Percentiles rank a stretch among this genome's conserved stretches.
Conservation (phyloP, 2,113 vertebrate genomes). For the Alethe castanea region DNA sequence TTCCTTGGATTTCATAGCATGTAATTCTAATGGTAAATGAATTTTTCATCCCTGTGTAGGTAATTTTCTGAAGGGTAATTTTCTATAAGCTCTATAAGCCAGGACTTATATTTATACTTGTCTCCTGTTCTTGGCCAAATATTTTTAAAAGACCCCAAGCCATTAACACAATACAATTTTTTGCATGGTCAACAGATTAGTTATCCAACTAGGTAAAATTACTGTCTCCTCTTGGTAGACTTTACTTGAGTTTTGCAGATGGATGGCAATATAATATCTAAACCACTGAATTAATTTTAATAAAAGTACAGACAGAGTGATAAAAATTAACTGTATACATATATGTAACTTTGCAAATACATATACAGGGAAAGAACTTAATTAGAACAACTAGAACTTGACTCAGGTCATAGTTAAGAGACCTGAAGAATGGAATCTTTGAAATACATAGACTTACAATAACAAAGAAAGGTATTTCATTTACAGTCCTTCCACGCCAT, state of each 20-base stretch:
- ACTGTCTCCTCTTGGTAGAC: neutral
- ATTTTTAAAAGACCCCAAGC: neutral
- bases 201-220: neutral
- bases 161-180: neutral
- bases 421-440: neutral
- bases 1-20: neutral
- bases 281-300: neutral
- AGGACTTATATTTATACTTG: neutral
- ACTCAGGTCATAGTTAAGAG: neutral
- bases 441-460: neutral
- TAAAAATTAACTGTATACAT: neutral
- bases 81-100: neutral
- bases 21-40: neutral
- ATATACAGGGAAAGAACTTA: neutral
- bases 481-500: accelerated
- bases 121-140: neutral
- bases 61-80: neutral
- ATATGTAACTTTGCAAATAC: neutral
- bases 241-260: neutral
- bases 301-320: neutral
- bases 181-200: neutral
- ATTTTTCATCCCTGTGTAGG: neutral
- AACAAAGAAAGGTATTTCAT: neutral
- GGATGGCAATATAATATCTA: neutral
- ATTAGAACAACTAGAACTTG: neutral